Evolutionary conservation across 2,797 vertebrate species (phyloP), one percentile per base, ranked within the genome.

Genomic region (Arrhamphus sclerolepis): DNA sequence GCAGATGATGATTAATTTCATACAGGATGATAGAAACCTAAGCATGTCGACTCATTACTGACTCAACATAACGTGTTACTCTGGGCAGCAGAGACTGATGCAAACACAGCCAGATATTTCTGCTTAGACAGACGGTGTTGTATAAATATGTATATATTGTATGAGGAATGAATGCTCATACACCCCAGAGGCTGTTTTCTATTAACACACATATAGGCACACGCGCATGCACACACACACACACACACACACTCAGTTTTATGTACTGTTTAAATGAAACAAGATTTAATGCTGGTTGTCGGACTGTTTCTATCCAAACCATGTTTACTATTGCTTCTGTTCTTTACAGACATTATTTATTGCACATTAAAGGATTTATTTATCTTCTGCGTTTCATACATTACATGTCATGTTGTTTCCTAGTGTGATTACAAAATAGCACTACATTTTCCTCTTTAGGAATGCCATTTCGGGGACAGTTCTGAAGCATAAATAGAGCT

Each of bases 71-170:
- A 34, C 2, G 0, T 16, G 13, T 61, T 51, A 3, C 46, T 51
- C 47, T 58, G 13, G 53, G 43, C 24, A 28, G 11, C 46, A 50
- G 19, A 65, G 63, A 51, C 18, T 20, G 22, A 60, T 31, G 46
- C 28, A 6, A 49, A 72, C 26, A 44, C 26, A 54, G 20, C 38
- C 16, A 46, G 21, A 19, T 4, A 29, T 22, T 44, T 52, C 39
- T 77, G 43, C 19, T 39, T 66, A 56, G 43, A 67, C 26, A 46
- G 46, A 70, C 31, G 56, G 67, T 64, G 54, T 63, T 75, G 66
- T 80, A 62, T 67, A 66, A 66, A 82, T 54, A 29, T 86, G 82
- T 81, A 84, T 56, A 82, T 80, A 78, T 24, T 70, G 43, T 48
- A 61, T 68, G 58, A 67, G 49, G 47, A 64, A 75, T 51, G 52